A percentile compares a stretch with the other conserved stretches of the same genome.
phyloP scores from a whole-genome alignment of 1,140 invertebrate species.

The Sminthurinus signatus region DNA sequence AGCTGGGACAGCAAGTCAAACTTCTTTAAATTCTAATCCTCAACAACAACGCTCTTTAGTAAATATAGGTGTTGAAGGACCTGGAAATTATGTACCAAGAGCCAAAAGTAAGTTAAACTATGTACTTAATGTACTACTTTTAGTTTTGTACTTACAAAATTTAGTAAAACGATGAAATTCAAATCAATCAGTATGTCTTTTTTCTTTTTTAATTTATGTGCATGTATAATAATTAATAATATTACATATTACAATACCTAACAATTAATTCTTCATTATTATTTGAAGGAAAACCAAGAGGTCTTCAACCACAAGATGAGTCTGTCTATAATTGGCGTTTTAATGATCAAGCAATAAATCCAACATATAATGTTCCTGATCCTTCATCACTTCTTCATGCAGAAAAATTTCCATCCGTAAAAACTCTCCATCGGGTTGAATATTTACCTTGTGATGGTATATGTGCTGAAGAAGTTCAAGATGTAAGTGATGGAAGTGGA shows the following conservation, averaged over 20 bases:
- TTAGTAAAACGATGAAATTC: too few relatives aligned
- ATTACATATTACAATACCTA: too few relatives aligned
- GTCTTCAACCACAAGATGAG: conserved; percentile 24
- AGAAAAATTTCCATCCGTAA: background rate
- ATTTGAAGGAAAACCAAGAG: conserved; percentile 5
- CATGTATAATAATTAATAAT: too few relatives aligned
- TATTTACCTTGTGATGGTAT: conserved; percentile 41
- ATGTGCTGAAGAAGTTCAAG: conserved; percentile 36
- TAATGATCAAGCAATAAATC: background rate
- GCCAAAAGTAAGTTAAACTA: too few relatives aligned
- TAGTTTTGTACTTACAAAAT: background rate
- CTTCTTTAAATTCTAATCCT: background rate
- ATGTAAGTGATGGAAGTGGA: conserved; percentile 23
- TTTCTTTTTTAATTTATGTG: too few relatives aligned
- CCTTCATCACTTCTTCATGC: too few relatives aligned
- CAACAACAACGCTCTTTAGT: background rate
- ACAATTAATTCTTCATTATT: too few relatives aligned
- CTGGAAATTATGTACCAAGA: conserved; percentile 10
- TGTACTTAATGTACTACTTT: too few relatives aligned
- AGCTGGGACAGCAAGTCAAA: background rate
- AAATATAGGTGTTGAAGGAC: background rate
- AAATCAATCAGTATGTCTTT: too few relatives aligned
- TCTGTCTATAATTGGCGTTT: conserved; percentile 41
- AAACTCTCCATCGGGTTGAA: conserved; percentile 35
- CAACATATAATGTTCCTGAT: conserved; percentile 2